phyloP scores from a whole-genome alignment of 2,888 invertebrate genomes.

The Harpagoxenus sublaevis region DNA sequence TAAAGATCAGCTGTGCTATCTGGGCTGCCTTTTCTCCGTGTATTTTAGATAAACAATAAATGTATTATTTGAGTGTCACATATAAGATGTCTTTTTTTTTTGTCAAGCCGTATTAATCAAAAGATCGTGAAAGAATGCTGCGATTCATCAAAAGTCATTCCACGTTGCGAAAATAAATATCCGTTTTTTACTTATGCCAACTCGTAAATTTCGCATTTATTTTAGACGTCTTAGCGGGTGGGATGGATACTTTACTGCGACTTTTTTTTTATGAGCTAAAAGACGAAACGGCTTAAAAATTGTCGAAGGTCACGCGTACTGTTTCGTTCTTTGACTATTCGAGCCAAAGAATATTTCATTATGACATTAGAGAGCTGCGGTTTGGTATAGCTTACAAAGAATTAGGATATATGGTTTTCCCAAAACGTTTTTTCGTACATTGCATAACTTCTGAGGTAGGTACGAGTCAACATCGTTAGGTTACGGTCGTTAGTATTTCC shows the following conservation, averaged over 20 bases:
- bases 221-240: not conserved
- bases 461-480: not conserved
- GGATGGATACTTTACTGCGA: not conserved
- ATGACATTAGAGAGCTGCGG: conserved; percentile 60
- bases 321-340: conserved; percentile 53
- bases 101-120: not conserved
- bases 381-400: not conserved
- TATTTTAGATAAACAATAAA: not conserved
- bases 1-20: too few species aligned
- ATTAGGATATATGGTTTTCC: not conserved
- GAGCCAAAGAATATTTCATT: conserved; percentile 62
- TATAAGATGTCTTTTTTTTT: not conserved
- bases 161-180: not conserved
- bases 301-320: not conserved
- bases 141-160: not conserved
- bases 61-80: not conserved
- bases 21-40: not conserved
- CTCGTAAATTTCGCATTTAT: conserved; percentile 16
- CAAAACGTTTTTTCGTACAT: not conserved
- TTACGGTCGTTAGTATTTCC: conserved; percentile 48
- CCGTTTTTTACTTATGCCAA: not conserved
- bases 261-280: not conserved
- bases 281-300: not conserved
- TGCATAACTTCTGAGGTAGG: not conserved
- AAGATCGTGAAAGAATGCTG: not conserved